These are phyloP conservation scores for Psephotus haematonotus DNA, from an alignment of 2,113 vertebrate species.

Conservation along the genomic window DNA sequence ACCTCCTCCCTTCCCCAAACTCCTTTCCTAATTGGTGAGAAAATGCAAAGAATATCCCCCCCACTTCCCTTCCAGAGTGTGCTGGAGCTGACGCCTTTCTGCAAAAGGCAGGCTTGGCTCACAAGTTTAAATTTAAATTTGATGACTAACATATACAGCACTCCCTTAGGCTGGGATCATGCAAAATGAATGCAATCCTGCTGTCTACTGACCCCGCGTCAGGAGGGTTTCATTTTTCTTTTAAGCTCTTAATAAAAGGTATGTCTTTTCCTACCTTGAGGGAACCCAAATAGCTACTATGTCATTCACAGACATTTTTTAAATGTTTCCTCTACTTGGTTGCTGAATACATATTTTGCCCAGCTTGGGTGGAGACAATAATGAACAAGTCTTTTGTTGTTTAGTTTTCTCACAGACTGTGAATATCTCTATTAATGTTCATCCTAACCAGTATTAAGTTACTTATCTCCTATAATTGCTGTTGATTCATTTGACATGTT, in stretches of 20 bases:
- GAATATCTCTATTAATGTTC: neutral
- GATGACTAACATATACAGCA: constrained; percentile 34
- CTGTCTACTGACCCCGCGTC: neutral
- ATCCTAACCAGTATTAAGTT: neutral
- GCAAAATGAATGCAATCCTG: constrained; percentile 13
- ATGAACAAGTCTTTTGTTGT: neutral
- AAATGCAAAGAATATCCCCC: neutral
- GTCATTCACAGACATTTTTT: neutral
- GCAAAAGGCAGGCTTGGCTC: neutral
- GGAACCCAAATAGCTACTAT: constrained; percentile 23
- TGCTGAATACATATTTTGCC: neutral
- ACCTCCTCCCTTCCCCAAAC: neutral
- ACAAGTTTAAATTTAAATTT: constrained; percentile 35
- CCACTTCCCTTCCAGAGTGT: neutral
- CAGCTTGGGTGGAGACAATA: neutral
- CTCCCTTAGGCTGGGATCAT: constrained; percentile 27
- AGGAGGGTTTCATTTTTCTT: constrained; percentile 9
- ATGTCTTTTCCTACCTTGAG: neutral
- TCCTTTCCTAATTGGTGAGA: neutral
- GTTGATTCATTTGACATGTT: neutral
- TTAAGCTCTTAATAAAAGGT: constrained; percentile 20
- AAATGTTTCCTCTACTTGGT: neutral
- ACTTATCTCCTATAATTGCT: neutral
- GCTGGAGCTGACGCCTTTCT: neutral
- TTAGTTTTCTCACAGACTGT: neutral